Percentiles rank a stretch among this genome's conserved stretches.
These are phyloP conservation scores for Glaucidium brasilianum DNA, from an alignment of 2,113 vertebrate species.

Conservation along the genomic window DNA sequence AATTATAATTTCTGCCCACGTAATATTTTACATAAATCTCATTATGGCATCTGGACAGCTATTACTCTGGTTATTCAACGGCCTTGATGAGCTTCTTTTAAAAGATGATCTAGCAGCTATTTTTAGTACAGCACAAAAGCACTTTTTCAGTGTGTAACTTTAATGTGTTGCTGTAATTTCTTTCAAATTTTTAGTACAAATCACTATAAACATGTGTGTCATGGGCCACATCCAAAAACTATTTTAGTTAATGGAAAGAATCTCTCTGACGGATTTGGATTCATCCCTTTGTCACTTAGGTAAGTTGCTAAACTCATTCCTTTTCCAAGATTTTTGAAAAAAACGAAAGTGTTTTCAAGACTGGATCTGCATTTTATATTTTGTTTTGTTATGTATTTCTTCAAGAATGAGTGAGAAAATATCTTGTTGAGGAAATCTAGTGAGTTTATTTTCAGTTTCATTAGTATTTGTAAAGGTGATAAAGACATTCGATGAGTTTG, in stretches of 20 bases:
- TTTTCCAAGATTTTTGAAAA: neutral
- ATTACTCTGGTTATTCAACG: conserved; percentile 17
- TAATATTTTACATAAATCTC: conserved; percentile 52
- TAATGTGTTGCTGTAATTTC: neutral
- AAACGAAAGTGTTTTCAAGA: neutral
- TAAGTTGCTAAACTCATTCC: neutral
- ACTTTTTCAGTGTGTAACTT: conserved; percentile 5
- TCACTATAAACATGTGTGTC: neutral
- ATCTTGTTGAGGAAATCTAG: neutral
- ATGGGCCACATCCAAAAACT: neutral
- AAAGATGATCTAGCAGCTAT: conserved; percentile 7
- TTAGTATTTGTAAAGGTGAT: neutral
- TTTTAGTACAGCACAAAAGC: neutral
- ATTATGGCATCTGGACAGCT: conserved; percentile 30
- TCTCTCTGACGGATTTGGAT: neutral
- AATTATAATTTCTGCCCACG: neutral
- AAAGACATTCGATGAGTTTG: neutral
- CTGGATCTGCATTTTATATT: neutral
- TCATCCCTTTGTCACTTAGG: neutral
- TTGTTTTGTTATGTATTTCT: neutral
- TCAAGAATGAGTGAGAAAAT: neutral
- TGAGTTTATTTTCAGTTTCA: neutral
- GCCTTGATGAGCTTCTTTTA: neutral
- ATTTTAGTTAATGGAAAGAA: neutral
- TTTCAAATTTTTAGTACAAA: conserved; percentile 8